Conservation (phyloP, 2,888 invertebrate genomes). For the Synanthedon tipuliformis region DNA sequence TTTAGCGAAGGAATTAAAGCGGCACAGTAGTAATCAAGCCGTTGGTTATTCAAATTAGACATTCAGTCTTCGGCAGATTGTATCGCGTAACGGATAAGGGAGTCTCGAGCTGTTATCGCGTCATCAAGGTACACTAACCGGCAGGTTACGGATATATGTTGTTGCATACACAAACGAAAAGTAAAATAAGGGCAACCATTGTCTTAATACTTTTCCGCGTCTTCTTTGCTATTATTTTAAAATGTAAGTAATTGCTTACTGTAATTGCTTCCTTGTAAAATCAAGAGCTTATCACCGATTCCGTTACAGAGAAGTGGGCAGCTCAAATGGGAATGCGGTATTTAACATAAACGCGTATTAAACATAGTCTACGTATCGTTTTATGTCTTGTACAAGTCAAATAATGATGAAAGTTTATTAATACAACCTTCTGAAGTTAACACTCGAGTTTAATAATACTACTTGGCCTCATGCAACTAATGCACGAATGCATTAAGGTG, state of each 20-base stretch:
- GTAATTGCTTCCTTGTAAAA: constrained; percentile 16
- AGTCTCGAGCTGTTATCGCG: constrained; percentile 44
- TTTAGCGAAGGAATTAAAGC: constrained; percentile 35
- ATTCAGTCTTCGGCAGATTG: constrained; percentile 40
- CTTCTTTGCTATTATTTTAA: too few relatives aligned
- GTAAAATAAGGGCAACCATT: too few relatives aligned
- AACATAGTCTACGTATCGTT: constrained; percentile 10
- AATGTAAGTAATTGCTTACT: constrained; percentile 1
- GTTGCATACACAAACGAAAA: background rate
- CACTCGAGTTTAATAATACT: background rate
- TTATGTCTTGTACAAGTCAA: constrained; percentile 16
- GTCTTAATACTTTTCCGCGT: too few relatives aligned
- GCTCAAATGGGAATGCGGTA: constrained; percentile 17
- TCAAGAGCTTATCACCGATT: constrained; percentile 16
- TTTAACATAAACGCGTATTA: constrained; percentile 23
- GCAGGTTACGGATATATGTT: background rate
- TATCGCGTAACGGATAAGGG: constrained; percentile 59
- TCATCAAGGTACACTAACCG: constrained; percentile 29
- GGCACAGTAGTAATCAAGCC: constrained; percentile 31
- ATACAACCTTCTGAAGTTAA: constrained; percentile 13
- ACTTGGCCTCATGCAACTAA: constrained; percentile 12
- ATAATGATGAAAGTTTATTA: constrained; percentile 27
- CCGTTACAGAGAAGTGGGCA: constrained; percentile 15
- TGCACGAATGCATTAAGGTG: constrained; percentile 16
- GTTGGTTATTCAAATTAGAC: constrained; percentile 55